Evolutionary conservation across 1,140 invertebrate species (phyloP).

Genomic region (Atta cephalotes): DNA sequence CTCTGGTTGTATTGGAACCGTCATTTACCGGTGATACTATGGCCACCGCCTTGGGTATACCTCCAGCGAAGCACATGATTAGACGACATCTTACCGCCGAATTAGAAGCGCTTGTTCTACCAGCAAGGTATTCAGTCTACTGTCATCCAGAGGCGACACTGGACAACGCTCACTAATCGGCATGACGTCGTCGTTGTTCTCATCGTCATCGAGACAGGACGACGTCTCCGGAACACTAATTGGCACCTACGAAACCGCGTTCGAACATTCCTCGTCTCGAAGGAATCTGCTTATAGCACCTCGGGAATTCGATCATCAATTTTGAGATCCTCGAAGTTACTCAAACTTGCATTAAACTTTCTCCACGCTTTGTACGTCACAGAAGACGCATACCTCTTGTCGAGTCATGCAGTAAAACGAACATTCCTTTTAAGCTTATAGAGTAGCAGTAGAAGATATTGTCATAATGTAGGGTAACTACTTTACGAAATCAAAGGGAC

Average conservation of each 20-base stretch:
- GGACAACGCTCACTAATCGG: conserved; percentile 84
- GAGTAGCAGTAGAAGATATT: not conserved
- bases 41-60: conserved; percentile 96
- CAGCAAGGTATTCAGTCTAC: conserved; percentile 92
- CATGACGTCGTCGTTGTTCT: conserved; percentile 66
- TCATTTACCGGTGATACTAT: conserved; percentile 97
- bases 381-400: not conserved
- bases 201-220: conserved; percentile 56
- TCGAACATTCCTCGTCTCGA: conserved; percentile 19
- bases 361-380: conserved; percentile 1
- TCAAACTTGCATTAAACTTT: not conserved
- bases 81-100: conserved; percentile 95
- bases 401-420: conserved; percentile 32
- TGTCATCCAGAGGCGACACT: conserved; percentile 84
- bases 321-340: not conserved
- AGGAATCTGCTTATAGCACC: conserved; percentile 11
- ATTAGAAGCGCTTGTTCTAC: conserved; percentile 95
- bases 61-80: conserved; percentile 97
- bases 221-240: conserved; percentile 50
- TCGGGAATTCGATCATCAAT: conserved; percentile 6
- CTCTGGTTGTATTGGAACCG: conserved; percentile 95
- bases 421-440: not conserved
- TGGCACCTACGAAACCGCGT: conserved; percentile 58
- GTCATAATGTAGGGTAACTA: too few relatives aligned
- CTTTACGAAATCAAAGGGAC: not conserved